These are phyloP conservation scores for Fabriciana adippe DNA, from an alignment of 2,888 invertebrate genomes.

Conservation along the genomic window DNA sequence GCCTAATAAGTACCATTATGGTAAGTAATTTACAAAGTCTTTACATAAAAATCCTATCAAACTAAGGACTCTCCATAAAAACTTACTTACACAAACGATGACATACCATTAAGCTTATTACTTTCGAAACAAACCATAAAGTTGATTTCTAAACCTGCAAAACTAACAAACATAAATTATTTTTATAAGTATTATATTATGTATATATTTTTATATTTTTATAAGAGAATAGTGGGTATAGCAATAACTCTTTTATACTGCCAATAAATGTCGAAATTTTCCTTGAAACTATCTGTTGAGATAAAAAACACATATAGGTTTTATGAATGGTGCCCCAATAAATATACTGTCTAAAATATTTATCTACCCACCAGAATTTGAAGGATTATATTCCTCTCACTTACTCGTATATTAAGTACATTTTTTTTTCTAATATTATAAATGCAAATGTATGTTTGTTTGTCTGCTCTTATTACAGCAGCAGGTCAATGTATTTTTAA, in stretches of 20 bases:
- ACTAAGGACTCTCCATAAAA: conserved; percentile 21
- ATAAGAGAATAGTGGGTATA: conserved; percentile 55
- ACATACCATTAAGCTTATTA: conserved; percentile 26
- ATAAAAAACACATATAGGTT: conserved; percentile 32
- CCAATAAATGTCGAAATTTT: conserved; percentile 64
- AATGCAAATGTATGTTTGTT: too few species aligned
- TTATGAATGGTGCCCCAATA: conserved; percentile 19
- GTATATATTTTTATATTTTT: conserved; percentile 44
- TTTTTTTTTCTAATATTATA: too few species aligned
- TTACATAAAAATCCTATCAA: conserved; percentile 6
- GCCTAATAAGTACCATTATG: too few species aligned
- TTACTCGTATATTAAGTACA: too few species aligned
- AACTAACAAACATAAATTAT: conserved; percentile 57
- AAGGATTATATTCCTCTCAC: neutral
- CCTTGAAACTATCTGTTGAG: conserved; percentile 57
- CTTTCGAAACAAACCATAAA: conserved; percentile 44
- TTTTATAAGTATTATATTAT: conserved; percentile 46
- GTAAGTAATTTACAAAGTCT: too few species aligned
- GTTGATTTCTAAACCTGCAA: conserved; percentile 53
- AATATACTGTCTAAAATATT: conserved; percentile 14
- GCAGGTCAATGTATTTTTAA: too few species aligned
- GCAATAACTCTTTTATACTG: conserved; percentile 64
- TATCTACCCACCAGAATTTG: conserved; percentile 10
- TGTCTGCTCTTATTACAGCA: too few species aligned
- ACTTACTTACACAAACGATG: conserved; percentile 23